Evolutionary conservation across 1,140 invertebrate species (phyloP), one percentile per base, ranked within the genome.

Genomic region (Melitaea cinxia): DNA sequence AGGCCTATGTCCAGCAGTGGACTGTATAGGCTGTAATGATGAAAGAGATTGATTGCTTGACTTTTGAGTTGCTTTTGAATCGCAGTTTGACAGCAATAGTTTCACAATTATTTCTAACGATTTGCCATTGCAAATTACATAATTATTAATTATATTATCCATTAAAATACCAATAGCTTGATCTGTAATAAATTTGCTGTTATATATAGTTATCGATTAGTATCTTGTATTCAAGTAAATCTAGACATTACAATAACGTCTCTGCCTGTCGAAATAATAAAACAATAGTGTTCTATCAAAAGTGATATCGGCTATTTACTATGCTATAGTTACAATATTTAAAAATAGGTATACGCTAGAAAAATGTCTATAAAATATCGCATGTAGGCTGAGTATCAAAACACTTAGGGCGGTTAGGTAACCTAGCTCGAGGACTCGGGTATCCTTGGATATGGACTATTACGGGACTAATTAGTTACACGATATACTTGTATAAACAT

Each of bases 291-390:
- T 6, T 17, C 21, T 24, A 19, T 47, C 3, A 17, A 45, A 37
- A 47, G 19, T 47, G 42, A 12, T 47, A 23, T 47, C 5, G 10
- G 6, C 19, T 47, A 47, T 21, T 23, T 12, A 9, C 42, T 47
- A 47, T 47, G 42, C 42, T 47, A 47, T 47, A 21, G 21, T 47
- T 47, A 47, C 42, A 23, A 23, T 47, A 47, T 47, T 47, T 47
- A 21, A 47, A 33, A 21, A 23, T 47, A 42, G 37, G 9, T 56
- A 37, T 57, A 57, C 35, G 35, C 23, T 45, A 52, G 47, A 66
- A 69, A 68, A 65, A 60, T 19, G 42, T 64, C 39, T 70, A 70
- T 65, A 70, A 70, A 70, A 70, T 70, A 65, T 62, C 26, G 39
- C 49, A 54, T 56, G 45, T 59, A 24, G 62, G 61, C 47, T 37